Conservation (phyloP, 2,797 vertebrate genomes). For the Schizopygopsis malacanthus region DNA sequence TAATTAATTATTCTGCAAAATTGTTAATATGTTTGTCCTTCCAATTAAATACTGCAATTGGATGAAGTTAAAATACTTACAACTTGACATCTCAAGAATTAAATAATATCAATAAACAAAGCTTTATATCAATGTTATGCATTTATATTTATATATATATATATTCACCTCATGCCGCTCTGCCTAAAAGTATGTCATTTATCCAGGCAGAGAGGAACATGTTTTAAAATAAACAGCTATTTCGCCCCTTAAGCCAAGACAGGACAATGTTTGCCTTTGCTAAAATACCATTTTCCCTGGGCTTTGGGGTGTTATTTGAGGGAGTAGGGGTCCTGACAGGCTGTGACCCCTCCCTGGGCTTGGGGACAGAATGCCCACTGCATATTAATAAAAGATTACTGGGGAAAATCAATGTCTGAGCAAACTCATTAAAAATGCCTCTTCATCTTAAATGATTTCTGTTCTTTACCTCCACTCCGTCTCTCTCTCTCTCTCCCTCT, state of each 20-base stretch:
- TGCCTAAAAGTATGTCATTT: constrained; percentile 75
- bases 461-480: constrained; percentile 62
- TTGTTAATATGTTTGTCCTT: not conserved
- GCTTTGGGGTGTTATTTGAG: constrained; percentile 91
- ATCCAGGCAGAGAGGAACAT: constrained; percentile 77
- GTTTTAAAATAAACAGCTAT: constrained; percentile 89
- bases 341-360: constrained; percentile 86
- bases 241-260: constrained; percentile 86
- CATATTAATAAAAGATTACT: constrained; percentile 99
- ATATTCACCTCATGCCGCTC: constrained; percentile 31
- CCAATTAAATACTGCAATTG: not conserved
- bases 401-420: constrained; percentile 96
- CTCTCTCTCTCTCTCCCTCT: constrained; percentile 61
- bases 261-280: constrained; percentile 98
- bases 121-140: not conserved
- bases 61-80: not conserved
- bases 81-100: not conserved
- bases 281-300: constrained; percentile 98
- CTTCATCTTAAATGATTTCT: constrained; percentile 89
- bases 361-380: constrained; percentile 83
- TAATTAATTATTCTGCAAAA: not conserved
- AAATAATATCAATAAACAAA: constrained; percentile 4
- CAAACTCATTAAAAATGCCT: constrained; percentile 94
- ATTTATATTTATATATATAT: not conserved
- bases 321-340: constrained; percentile 85